Evolutionary conservation across 2,888 invertebrate species (phyloP).

Genomic region (Plemyria rubiginata): DNA sequence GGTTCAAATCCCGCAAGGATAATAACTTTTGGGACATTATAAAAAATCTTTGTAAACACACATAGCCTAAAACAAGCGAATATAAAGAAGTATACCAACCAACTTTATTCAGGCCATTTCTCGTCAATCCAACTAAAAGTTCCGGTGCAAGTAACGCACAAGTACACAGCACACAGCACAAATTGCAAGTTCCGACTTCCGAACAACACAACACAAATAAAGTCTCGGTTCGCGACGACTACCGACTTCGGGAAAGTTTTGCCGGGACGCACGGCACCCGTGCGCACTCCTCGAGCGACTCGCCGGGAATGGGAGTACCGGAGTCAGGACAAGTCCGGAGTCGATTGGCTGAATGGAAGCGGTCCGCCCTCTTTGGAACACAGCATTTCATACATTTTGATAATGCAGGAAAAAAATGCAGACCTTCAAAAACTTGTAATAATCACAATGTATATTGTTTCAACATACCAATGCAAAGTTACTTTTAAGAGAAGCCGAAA

Average conservation of each 20-base stretch:
- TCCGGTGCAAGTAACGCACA: constrained; percentile 37
- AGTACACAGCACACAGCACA: constrained; percentile 55
- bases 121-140: constrained; percentile 41
- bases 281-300: constrained; percentile 29
- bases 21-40: too few relatives aligned
- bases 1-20: too few relatives aligned
- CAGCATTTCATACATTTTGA: constrained; percentile 6
- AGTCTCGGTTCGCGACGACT: constrained; percentile 30
- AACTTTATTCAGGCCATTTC: constrained; percentile 28
- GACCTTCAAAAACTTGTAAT: too few relatives aligned
- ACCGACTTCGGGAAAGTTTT: constrained; percentile 39
- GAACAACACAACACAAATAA: constrained; percentile 47
- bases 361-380: constrained; percentile 23
- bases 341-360: constrained; percentile 15
- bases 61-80: not conserved
- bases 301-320: constrained; percentile 26
- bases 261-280: constrained; percentile 22
- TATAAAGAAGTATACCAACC: constrained; percentile 28
- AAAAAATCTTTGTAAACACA: too few relatives aligned
- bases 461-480: too few relatives aligned
- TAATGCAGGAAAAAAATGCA: too few relatives aligned
- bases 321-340: constrained; percentile 4
- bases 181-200: constrained; percentile 56
- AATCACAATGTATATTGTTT: too few relatives aligned
- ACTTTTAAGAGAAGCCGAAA: too few relatives aligned